Conservation (phyloP, 2,888 invertebrate genomes). For the Hirtodrosophila alboralis region DNA sequence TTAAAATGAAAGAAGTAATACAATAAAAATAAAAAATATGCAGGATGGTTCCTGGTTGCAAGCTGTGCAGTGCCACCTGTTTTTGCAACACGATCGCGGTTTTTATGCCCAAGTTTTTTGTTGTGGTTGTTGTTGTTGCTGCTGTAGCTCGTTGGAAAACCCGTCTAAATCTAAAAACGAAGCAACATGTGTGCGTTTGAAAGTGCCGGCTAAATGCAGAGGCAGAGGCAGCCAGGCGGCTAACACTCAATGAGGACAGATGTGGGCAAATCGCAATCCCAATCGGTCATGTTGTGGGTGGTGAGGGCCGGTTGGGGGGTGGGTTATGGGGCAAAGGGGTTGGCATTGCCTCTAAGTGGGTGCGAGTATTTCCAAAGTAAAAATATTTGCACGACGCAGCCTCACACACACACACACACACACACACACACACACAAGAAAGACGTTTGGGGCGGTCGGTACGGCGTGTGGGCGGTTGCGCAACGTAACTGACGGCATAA, state of each 20-base stretch:
- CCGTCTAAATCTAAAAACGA: conserved; percentile 76
- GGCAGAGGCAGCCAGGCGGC: too few species aligned
- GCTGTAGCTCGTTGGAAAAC: too few species aligned
- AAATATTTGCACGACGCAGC: conserved; percentile 75
- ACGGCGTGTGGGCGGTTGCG: conserved; percentile 75
- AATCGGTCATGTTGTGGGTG: conserved; percentile 19
- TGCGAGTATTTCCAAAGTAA: conserved; percentile 61
- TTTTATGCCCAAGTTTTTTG: conserved; percentile 45
- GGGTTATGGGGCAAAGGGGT: conserved; percentile 19
- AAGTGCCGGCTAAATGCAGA: conserved; percentile 73
- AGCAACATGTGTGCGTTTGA: conserved; percentile 76
- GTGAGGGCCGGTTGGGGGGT: conserved; percentile 7
- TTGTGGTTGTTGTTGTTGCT: conserved; percentile 21
- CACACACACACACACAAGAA: conserved; percentile 17
- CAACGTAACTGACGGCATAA: conserved; percentile 57
- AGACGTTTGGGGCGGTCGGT: conserved; percentile 6
- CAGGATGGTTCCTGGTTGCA: conserved; percentile 59
- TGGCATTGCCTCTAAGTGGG: conserved; percentile 49
- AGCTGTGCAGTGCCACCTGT: conserved; percentile 51
- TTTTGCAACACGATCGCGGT: conserved; percentile 63
- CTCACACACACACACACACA: conserved; percentile 19
- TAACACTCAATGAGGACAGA: conserved; percentile 68
- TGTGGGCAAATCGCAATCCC: conserved; percentile 47
- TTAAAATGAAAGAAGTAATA: too few species aligned
- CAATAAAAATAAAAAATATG: conserved; percentile 14